Conservation (phyloP, 2,797 vertebrate genomes). For the Sardinella longiceps region DNA sequence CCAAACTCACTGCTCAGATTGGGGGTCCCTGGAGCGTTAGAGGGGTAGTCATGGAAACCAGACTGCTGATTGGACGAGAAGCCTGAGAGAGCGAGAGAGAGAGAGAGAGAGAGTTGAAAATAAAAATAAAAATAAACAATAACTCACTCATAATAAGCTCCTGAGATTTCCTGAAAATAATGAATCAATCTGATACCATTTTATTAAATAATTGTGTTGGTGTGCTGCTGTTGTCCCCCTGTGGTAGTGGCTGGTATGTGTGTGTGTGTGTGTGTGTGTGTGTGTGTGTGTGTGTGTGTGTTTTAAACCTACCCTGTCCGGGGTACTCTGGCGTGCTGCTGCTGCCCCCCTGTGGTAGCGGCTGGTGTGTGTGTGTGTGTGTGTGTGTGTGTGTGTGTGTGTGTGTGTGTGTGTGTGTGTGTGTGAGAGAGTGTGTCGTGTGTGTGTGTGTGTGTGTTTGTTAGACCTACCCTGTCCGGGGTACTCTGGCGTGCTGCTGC, state of each 20-base stretch:
- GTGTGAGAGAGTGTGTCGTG: no score
- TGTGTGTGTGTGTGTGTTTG: no score
- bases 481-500: slow-evolving; percentile 78
- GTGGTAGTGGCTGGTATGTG: slow-evolving; percentile 75
- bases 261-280: no score
- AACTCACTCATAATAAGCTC: no score
- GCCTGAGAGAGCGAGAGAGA: slow-evolving; percentile 58
- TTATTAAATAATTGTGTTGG: slow-evolving; percentile 57
- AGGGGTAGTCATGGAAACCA: slow-evolving; percentile 85
- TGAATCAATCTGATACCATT: neutral
- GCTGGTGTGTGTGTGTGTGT: slow-evolving; percentile 67
- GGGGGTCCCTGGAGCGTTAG: slow-evolving; percentile 77
- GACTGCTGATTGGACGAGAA: slow-evolving; percentile 83
- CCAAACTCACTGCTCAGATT: slow-evolving; percentile 79
- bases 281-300: no score
- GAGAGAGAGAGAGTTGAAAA: neutral
- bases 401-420: no score
- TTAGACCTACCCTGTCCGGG: slow-evolving; percentile 74
- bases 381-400: no score
- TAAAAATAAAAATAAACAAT: no score
- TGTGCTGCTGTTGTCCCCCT: slow-evolving; percentile 69
- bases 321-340: slow-evolving; percentile 77
- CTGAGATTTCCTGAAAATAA: neutral
- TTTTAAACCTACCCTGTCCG: slow-evolving; percentile 79
- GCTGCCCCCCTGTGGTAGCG: slow-evolving; percentile 72